A percentile compares a stretch with the other conserved stretches of the same genome.
These are phyloP conservation scores for Chesias legatella DNA, from an alignment of 2,888 invertebrate species.

Conservation along the genomic window DNA sequence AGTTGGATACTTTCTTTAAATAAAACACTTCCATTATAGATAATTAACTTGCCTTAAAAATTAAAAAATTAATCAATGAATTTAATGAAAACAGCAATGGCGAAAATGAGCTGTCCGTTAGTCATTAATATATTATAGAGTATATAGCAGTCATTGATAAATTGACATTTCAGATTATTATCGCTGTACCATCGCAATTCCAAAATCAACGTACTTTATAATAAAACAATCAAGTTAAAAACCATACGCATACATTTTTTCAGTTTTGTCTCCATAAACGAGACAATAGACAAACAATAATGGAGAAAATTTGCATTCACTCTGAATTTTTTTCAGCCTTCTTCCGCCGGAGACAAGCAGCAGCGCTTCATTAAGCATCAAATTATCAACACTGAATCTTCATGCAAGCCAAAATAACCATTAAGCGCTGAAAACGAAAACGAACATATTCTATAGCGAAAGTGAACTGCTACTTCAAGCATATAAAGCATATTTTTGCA, in stretches of 20 bases:
- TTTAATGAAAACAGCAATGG: too few relatives aligned
- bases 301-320: slow-evolving; percentile 71
- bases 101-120: too few relatives aligned
- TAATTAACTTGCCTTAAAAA: too few relatives aligned
- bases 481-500: slow-evolving; percentile 55
- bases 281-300: slow-evolving; percentile 76
- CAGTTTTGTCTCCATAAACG: slow-evolving; percentile 65
- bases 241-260: slow-evolving; percentile 36
- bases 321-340: slow-evolving; percentile 68
- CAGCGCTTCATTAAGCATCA: slow-evolving; percentile 74
- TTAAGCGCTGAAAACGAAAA: slow-evolving; percentile 46
- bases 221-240: slow-evolving; percentile 36
- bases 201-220: slow-evolving; percentile 27
- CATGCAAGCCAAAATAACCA: slow-evolving; percentile 64
- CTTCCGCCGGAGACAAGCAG: slow-evolving; percentile 65
- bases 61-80: too few relatives aligned
- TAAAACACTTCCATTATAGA: too few relatives aligned
- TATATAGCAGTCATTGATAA: too few relatives aligned
- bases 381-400: slow-evolving; percentile 70
- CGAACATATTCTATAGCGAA: slow-evolving; percentile 34
- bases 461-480: slow-evolving; percentile 36
- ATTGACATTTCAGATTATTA: too few relatives aligned
- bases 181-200: too few relatives aligned
- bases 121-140: too few relatives aligned
- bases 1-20: too few relatives aligned